phyloP scores from a whole-genome alignment of 2,888 invertebrate species.

The Argynnis bischoffii region DNA sequence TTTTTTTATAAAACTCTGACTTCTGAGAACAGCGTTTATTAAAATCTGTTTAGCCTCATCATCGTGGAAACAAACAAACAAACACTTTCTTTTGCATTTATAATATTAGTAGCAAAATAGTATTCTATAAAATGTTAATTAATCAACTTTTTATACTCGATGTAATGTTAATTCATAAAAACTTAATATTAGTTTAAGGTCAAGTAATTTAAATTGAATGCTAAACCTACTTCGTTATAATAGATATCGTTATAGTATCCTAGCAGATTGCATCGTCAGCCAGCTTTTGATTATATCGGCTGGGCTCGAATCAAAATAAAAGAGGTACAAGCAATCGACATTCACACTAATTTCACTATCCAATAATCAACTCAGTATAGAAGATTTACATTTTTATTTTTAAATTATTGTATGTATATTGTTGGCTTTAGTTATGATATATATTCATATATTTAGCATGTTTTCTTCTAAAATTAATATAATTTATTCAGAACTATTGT shows the following conservation, averaged over 20 bases:
- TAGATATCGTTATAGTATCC: not conserved
- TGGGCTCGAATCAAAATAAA: not conserved
- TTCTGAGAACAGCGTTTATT: too few relatives aligned
- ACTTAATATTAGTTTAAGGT: constrained; percentile 17
- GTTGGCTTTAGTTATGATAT: too few relatives aligned
- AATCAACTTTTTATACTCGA: constrained; percentile 2
- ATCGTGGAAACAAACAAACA: too few relatives aligned
- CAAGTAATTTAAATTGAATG: constrained; percentile 12
- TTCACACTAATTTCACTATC: not conserved
- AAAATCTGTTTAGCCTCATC: too few relatives aligned
- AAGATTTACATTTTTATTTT: too few relatives aligned
- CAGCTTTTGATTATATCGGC: not conserved
- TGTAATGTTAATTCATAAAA: not conserved
- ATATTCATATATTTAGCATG: too few relatives aligned
- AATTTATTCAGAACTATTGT: too few relatives aligned
- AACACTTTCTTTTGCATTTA: too few relatives aligned
- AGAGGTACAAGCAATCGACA: not conserved
- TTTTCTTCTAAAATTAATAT: too few relatives aligned
- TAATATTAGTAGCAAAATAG: too few relatives aligned
- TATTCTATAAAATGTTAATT: not conserved
- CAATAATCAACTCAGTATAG: not conserved
- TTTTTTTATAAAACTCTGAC: too few relatives aligned
- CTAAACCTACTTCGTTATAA: not conserved
- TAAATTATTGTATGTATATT: too few relatives aligned
- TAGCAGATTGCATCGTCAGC: constrained; percentile 12